phyloP scores from a whole-genome alignment of 1,140 invertebrate species.

The Venustaconcha ellipsiformis region DNA sequence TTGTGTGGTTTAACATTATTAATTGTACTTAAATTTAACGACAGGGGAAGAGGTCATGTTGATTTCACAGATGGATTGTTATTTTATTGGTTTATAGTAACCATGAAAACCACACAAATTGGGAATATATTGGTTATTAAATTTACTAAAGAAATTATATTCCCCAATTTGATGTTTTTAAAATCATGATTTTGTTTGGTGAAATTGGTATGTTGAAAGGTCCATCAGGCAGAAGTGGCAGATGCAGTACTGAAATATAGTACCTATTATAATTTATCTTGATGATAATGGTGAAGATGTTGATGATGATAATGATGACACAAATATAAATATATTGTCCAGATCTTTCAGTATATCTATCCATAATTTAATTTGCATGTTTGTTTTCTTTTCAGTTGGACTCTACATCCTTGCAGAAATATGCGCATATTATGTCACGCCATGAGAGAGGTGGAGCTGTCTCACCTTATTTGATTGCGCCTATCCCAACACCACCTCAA shows the following conservation, averaged over 20 bases:
- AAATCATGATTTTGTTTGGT: background rate
- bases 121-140: conserved; percentile 1
- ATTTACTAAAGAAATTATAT: background rate
- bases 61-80: no score
- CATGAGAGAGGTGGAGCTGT: conserved; percentile 42
- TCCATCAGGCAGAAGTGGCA: no score
- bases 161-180: background rate
- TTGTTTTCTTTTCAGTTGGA: conserved; percentile 49
- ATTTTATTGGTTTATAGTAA: conserved; percentile 4
- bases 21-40: no score
- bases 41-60: no score
- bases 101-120: background rate
- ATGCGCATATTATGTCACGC: conserved; percentile 52
- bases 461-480: conserved; percentile 55
- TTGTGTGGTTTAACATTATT: no score
- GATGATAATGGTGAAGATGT: no score
- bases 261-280: no score
- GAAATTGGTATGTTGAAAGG: background rate
- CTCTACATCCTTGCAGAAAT: conserved; percentile 54
- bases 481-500: conserved; percentile 50
- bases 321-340: no score
- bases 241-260: no score
- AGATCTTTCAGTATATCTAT: no score
- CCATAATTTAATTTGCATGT: background rate
- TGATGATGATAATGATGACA: no score